phyloP scores from a whole-genome alignment of 2,797 vertebrate species.

The Enteromius anoplus region DNA sequence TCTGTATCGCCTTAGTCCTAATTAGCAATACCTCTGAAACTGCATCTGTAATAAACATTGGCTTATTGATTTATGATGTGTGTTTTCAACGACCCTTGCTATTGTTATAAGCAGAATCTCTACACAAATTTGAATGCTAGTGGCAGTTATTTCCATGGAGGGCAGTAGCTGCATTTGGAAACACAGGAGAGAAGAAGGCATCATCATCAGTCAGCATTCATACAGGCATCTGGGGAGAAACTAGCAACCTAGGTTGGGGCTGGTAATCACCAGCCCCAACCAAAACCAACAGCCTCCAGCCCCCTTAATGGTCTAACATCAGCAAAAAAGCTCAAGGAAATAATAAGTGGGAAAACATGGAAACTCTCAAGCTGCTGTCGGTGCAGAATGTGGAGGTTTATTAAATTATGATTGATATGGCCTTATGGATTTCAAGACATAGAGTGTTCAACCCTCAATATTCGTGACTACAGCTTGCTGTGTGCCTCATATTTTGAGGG shows the following conservation, averaged over 20 bases:
- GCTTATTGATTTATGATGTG: conserved; percentile 30
- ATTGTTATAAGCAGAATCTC: conserved; percentile 15
- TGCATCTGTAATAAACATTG: neutral
- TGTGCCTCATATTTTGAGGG: conserved; percentile 16
- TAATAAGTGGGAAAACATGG: conserved; percentile 48
- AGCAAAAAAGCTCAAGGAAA: conserved; percentile 45
- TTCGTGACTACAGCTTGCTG: conserved; percentile 12
- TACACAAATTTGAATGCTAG: conserved; percentile 7
- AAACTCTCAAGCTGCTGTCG: conserved; percentile 52
- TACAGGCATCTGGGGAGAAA: conserved; percentile 54
- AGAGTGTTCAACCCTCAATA: conserved; percentile 24
- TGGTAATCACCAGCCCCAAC: conserved; percentile 49
- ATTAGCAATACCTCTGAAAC: conserved; percentile 20
- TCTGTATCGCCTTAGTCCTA: neutral
- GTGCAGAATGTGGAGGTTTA: conserved; percentile 55
- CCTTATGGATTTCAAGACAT: conserved; percentile 40
- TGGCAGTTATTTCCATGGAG: conserved; percentile 23
- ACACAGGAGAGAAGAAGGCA: conserved; percentile 9
- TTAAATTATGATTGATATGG: conserved; percentile 58
- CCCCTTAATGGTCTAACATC: conserved; percentile 52
- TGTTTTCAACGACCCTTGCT: conserved; percentile 8
- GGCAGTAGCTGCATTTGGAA: conserved; percentile 9
- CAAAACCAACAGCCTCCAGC: conserved; percentile 50
- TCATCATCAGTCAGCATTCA: conserved; percentile 55
- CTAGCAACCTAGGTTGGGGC: conserved; percentile 51